Evolutionary conservation across 2,888 invertebrate species (phyloP).

Genomic region (Prosopocoilus inquinatus): DNA sequence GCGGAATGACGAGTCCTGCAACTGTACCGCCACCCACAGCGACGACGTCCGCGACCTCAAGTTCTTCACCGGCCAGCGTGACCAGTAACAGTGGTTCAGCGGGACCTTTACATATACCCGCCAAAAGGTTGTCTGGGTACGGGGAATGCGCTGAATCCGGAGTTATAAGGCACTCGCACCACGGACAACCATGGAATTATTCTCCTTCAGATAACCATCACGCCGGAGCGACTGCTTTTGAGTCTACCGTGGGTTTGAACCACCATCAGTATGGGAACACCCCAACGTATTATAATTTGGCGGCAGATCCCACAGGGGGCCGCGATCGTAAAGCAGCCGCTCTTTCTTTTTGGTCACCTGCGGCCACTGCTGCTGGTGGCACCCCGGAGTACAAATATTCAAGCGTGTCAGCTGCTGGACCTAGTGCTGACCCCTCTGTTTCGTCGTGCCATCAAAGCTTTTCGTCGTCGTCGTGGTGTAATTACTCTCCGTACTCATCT

Average conservation of each 20-base stretch:
- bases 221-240: conserved; percentile 54
- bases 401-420: conserved; percentile 51
- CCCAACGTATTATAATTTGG: conserved; percentile 74
- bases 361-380: conserved; percentile 56
- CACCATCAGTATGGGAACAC: conserved; percentile 69
- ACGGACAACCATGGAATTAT: conserved; percentile 68
- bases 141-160: conserved; percentile 62
- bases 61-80: conserved; percentile 60
- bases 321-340: conserved; percentile 58
- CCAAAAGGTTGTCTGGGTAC: conserved; percentile 66
- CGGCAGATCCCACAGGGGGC: conserved; percentile 61
- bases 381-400: conserved; percentile 62
- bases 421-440: conserved; percentile 54
- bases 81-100: conserved; percentile 68
- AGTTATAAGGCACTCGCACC: conserved; percentile 74
- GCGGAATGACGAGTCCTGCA: conserved; percentile 53
- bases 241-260: conserved; percentile 59
- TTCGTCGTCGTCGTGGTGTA: conserved; percentile 70
- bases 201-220: conserved; percentile 62
- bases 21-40: conserved; percentile 56
- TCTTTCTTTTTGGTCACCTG: conserved; percentile 70
- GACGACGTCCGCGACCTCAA: conserved; percentile 67
- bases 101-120: conserved; percentile 85
- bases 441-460: conserved; percentile 69
- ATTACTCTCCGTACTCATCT: conserved; percentile 63